Conservation (phyloP, 2,888 invertebrate genomes). For the Eurois occulta region DNA sequence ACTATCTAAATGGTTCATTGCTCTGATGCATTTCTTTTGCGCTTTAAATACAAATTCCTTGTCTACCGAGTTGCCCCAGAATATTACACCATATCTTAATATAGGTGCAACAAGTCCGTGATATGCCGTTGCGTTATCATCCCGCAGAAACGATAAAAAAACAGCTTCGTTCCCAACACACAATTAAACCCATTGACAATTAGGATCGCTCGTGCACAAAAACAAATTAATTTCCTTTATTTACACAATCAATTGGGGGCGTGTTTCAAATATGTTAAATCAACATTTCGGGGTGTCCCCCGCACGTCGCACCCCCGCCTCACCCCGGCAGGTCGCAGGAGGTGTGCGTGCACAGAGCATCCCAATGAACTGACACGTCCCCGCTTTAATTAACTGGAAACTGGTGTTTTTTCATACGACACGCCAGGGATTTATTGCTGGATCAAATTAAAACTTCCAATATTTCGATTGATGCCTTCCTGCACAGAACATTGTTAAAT, state of each 20-base stretch:
- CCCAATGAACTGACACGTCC: slow-evolving; percentile 63
- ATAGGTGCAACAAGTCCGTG: too few species aligned
- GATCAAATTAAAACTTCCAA: slow-evolving; percentile 69
- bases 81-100: too few species aligned
- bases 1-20: too few species aligned
- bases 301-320: neutral
- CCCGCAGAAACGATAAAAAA: slow-evolving; percentile 23
- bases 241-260: slow-evolving; percentile 68
- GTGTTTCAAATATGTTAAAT: slow-evolving; percentile 71
- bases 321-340: slow-evolving; percentile 26
- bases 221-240: slow-evolving; percentile 68
- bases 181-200: slow-evolving; percentile 61
- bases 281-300: slow-evolving; percentile 59
- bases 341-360: slow-evolving; percentile 56
- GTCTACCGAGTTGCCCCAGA: too few species aligned
- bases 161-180: slow-evolving; percentile 19
- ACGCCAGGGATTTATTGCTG: slow-evolving; percentile 69
- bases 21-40: too few species aligned
- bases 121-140: slow-evolving; percentile 12
- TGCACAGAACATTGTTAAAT: slow-evolving; percentile 56
- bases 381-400: slow-evolving; percentile 65
- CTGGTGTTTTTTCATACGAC: slow-evolving; percentile 69
- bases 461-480: slow-evolving; percentile 68
- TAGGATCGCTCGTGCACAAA: slow-evolving; percentile 58
- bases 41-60: too few species aligned